phyloP scores from a whole-genome alignment of 1,140 invertebrate species.

The Drosophila arizonae region DNA sequence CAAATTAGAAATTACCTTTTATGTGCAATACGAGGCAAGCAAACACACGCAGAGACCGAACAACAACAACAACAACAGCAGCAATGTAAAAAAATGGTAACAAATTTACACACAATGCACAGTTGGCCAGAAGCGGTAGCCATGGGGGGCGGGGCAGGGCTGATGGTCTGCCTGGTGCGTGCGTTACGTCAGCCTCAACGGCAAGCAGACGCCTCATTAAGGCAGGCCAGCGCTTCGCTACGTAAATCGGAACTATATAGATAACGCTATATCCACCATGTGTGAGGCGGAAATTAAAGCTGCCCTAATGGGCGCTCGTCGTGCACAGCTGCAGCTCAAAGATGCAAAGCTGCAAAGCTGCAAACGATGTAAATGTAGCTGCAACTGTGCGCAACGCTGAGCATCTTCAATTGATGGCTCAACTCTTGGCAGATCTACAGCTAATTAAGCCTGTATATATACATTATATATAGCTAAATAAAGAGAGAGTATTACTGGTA shows the following conservation, averaged over 20 bases:
- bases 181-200: slow-evolving; percentile 58
- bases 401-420: slow-evolving; percentile 29
- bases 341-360: not conserved
- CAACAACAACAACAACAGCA: slow-evolving; percentile 1
- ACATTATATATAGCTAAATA: too few relatives aligned
- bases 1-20: slow-evolving; percentile 81
- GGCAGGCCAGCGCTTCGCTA: slow-evolving; percentile 39
- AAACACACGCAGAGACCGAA: slow-evolving; percentile 15
- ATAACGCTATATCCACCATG: not conserved
- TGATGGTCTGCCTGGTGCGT: slow-evolving; percentile 63
- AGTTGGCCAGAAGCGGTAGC: slow-evolving; percentile 30
- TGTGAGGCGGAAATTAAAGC: slow-evolving; percentile 53
- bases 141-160: slow-evolving; percentile 10
- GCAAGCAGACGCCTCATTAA: slow-evolving; percentile 49
- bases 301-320: slow-evolving; percentile 40
- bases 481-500: too few relatives aligned
- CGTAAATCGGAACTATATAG: slow-evolving; percentile 64
- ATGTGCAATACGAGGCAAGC: slow-evolving; percentile 58
- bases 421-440: slow-evolving; percentile 3
- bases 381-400: slow-evolving; percentile 17
- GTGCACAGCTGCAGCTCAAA: slow-evolving; percentile 19
- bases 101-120: slow-evolving; percentile 80
- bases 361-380: slow-evolving; percentile 30
- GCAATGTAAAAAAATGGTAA: slow-evolving; percentile 57
- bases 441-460: slow-evolving; percentile 50